Evolutionary conservation across 2,113 vertebrate genomes (phyloP).

Genomic region (Apodemus speciosus): DNA sequence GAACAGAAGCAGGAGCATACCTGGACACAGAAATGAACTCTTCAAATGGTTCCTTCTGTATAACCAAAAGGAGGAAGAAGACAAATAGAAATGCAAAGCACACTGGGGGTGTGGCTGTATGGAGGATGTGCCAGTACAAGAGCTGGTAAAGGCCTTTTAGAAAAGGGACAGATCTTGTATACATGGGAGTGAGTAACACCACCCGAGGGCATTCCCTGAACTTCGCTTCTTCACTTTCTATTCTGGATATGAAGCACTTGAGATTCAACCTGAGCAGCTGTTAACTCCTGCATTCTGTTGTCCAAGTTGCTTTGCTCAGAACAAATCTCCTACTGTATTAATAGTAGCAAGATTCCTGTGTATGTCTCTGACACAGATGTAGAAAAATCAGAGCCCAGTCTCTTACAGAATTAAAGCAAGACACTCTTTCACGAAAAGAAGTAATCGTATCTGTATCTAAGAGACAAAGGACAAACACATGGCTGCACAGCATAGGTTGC

Average conservation of each 20-base stretch:
- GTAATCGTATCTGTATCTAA: background rate
- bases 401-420: background rate
- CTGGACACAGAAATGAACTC: background rate
- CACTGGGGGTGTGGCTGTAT: background rate
- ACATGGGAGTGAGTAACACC: background rate
- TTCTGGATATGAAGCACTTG: background rate
- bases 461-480: background rate
- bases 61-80: background rate
- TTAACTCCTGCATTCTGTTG: background rate
- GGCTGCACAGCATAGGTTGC: background rate
- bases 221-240: background rate
- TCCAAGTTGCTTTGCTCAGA: background rate
- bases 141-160: background rate
- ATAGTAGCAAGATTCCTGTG: background rate
- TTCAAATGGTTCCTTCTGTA: background rate
- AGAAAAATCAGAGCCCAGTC: background rate
- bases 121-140: too few relatives aligned
- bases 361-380: background rate
- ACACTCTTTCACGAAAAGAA: background rate
- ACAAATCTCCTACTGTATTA: background rate
- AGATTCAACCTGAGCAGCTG: background rate
- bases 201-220: background rate
- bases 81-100: background rate
- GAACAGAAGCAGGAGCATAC: background rate
- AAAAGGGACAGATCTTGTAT: background rate